These are phyloP conservation scores for Clarias pachynema DNA, from an alignment of 2,797 vertebrate genomes.

Conservation along the genomic window DNA sequence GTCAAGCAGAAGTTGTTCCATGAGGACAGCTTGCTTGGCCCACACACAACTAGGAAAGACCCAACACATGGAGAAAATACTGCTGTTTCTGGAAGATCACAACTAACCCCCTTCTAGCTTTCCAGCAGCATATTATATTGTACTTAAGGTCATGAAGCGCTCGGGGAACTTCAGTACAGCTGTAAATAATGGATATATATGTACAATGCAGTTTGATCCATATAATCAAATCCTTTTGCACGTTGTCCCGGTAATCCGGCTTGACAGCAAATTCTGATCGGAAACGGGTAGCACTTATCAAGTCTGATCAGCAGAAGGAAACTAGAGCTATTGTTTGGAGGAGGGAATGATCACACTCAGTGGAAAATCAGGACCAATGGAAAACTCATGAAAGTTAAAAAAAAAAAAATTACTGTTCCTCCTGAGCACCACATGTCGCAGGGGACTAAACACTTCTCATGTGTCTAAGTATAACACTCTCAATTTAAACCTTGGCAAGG, in stretches of 20 bases:
- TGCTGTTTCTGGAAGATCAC: slow-evolving; percentile 41
- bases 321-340: slow-evolving; percentile 48
- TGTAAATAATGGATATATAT: slow-evolving; percentile 12
- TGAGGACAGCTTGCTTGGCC: slow-evolving; percentile 51
- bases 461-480: slow-evolving; percentile 24
- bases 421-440: slow-evolving; percentile 26
- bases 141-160: slow-evolving; percentile 25
- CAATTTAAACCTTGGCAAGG: slow-evolving; percentile 16
- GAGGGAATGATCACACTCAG: slow-evolving; percentile 34
- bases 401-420: slow-evolving; percentile 2
- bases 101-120: slow-evolving; percentile 32
- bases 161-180: slow-evolving; percentile 5
- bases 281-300: slow-evolving; percentile 16
- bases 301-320: slow-evolving; percentile 15
- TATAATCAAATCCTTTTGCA: not conserved
- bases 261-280: slow-evolving; percentile 14
- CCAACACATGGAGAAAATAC: slow-evolving; percentile 48
- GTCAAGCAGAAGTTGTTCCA: slow-evolving; percentile 45
- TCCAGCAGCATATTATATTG: slow-evolving; percentile 38
- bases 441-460: slow-evolving; percentile 28
- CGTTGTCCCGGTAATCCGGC: slow-evolving; percentile 4
- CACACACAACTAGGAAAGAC: slow-evolving; percentile 52
- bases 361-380: slow-evolving; percentile 46
- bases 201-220: not conserved
- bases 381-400: slow-evolving; percentile 36